Evolutionary conservation across 1,140 invertebrate genomes (phyloP), one percentile per base, ranked within the genome.

Genomic region (Diorhabda elongata): DNA sequence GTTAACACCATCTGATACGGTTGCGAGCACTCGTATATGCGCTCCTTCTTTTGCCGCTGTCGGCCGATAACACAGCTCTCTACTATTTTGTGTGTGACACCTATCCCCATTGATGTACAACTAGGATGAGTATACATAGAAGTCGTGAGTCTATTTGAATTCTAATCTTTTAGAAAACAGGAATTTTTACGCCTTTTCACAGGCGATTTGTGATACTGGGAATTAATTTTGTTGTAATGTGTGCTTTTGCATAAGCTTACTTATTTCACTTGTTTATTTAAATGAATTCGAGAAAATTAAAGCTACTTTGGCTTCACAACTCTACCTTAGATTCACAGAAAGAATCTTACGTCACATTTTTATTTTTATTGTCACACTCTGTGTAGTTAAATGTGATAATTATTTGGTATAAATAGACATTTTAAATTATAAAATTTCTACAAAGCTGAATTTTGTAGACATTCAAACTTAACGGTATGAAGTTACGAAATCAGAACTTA

Each of bases 111-210:
- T 52, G 47, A 52, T 52, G 47, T 52, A 52, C 47, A 52, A 52
- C 47, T 52, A 52, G 47, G 47, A 52, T 52, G 47, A 52, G 47
- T n/a, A 52, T 52, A 52, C 47, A 52, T 52, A n/a, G 47, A 52
- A 52, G 47, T 52, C 47, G 47, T 52, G 47, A 52, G 47, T 52
- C 47, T n/a, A 52, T 52, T 52, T 52, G 47, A 52, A 52, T 52
- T 52, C 47, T 52, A 52, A 52, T 52, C 47, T 52, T 52, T 52
- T 52, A 52, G 47, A 52, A 52, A 52, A 52, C 47, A 52, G 47
- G 47, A 4, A 52, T 52, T 52, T 52, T 52, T 52, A 52, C 47
- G 47, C 47, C 47, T 52, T 3, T 52, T 52, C 47, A 6, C 6
- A 8, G 47, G 47, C 6, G 47, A 52, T 52, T 52, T 52, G 47